Evolutionary conservation across 2,888 invertebrate genomes (phyloP), one percentile per base, ranked within the genome.

Genomic region (Melinaea menophilus): DNA sequence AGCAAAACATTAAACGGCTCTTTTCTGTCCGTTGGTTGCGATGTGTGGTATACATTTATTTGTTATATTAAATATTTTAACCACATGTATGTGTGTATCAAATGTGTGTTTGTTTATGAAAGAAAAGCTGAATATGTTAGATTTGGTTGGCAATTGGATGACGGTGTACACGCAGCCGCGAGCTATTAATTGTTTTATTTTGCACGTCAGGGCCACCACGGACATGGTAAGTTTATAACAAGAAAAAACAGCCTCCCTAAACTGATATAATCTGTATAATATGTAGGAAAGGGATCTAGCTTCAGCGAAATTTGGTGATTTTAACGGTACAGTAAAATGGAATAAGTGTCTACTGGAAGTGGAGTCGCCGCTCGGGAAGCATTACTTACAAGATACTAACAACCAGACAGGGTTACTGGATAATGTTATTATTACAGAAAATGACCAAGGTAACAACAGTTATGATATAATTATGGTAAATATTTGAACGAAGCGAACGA

Each of bases 131-230:
- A 70, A 75, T 45, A 67, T 75, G 12, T 61, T 63, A 12, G 74
- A 78, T 37, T 67, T 79, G 47, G 75, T 79, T 33, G 79, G 79
- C 9, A 73, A 65, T 41, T 79, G 79, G 79, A 72, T 79, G 69
- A 74, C 77, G 0, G 78, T 77, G 13, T 79, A 77, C 61, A 74
- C 75, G 2, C 78, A 77, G 55, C 79, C 79, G 3, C 73, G 71
- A 56, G 55, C 72, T 31, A 62, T 75, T 4, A 72, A 74, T 31
- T 79, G 79, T 63, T 79, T 79, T 61, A 75, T 71, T 58, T 71
- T 79, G 61, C 66, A 71, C 59, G 67, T 79, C 34, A 73, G 73
- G 69, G 73, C 77, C 59, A 76, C 75, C 37, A 77, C 79, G 12
- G 79, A 79, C 37, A 67, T 73, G 72, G 79, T 78, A 73, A 70